Base-by-base conservation (phyloP, 1,140 invertebrate species). In the Kradibia gibbosae region DNA sequence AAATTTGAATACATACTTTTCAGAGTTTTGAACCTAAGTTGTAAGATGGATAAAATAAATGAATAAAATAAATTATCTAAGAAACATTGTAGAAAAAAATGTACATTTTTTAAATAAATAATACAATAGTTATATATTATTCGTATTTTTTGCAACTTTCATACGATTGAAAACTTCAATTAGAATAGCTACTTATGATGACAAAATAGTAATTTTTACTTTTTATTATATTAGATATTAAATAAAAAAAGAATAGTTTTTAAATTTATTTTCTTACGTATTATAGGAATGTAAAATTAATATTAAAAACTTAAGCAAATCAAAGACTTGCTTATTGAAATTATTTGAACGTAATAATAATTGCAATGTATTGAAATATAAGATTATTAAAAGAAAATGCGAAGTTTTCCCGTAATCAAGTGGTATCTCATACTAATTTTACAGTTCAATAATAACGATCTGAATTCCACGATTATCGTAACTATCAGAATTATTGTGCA, bases 161-260 rank as follows among this genome's bases (percentile, higher is more conserved):
- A 70, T 73, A 45, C 71, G 25, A 50, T 31, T 28, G 50, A 77
- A 81, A 81, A 81, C 57, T 76, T 76, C 31, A 76, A 71, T 76
- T 76, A 76, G 71, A 17, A 81, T 81, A 81, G 62, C 42, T 81
- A 75, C 80, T 45, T 48, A 76, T 67, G 71, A 81, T 57, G 60
- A 48, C 50, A 76, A 73, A 81, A 81, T 81, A 70, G 45, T 10
- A n/a, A 53, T 36, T 74, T 80, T 74, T 57, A 25, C 39, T 31
- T 74, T 80, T 60, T 80, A 22, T 60, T 45, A 36, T 25, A 36
- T 48, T 72, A 45, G n/a, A n/a, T n/a, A n/a, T n/a, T n/a, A n/a
- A n/a, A n/a, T n/a, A n/a, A n/a, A n/a, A n/a, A n/a, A n/a, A n/a
- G n/a, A n/a, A n/a, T n/a, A n/a, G n/a, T n/a, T n/a, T n/a, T n/a